Evolutionary conservation across 2,113 vertebrate genomes (phyloP).

Genomic region (Cyphomyrus plagiostoma): DNA sequence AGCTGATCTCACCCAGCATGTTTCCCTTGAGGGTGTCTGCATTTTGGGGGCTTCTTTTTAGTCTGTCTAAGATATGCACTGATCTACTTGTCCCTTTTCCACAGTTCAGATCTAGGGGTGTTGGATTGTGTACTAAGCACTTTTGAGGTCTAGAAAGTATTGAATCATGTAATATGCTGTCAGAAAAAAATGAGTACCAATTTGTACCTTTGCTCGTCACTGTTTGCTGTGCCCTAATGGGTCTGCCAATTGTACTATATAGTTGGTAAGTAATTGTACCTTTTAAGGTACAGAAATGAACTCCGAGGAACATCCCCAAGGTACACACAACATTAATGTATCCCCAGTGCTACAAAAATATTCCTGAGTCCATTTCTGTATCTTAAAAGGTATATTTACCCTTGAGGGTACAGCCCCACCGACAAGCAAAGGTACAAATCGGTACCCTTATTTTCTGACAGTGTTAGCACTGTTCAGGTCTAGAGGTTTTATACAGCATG

Average conservation of each 20-base stretch:
- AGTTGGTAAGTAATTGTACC: no score
- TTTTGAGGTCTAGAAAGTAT: background rate
- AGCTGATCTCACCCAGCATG: conserved; percentile 26
- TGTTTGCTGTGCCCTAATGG: no score
- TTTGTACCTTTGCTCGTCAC: no score
- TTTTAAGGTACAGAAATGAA: no score
- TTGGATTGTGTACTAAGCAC: background rate
- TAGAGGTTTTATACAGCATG: background rate
- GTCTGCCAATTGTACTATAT: no score
- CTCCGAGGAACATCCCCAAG: background rate
- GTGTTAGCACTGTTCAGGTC: background rate
- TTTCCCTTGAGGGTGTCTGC: conserved; percentile 33
- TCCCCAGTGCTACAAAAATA: background rate
- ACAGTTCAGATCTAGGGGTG: background rate
- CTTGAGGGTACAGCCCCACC: background rate
- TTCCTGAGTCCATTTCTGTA: background rate
- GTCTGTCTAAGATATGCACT: conserved; percentile 17
- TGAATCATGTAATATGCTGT: background rate
- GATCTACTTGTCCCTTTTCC: conserved; percentile 9
- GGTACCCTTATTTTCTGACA: background rate
- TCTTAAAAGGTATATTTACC: background rate
- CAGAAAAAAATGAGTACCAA: no score
- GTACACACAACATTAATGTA: background rate
- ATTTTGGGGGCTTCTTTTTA: conserved; percentile 1
- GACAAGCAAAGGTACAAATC: background rate